phyloP scores from a whole-genome alignment of 2,113 vertebrate genomes.

The Motacilla alba region DNA sequence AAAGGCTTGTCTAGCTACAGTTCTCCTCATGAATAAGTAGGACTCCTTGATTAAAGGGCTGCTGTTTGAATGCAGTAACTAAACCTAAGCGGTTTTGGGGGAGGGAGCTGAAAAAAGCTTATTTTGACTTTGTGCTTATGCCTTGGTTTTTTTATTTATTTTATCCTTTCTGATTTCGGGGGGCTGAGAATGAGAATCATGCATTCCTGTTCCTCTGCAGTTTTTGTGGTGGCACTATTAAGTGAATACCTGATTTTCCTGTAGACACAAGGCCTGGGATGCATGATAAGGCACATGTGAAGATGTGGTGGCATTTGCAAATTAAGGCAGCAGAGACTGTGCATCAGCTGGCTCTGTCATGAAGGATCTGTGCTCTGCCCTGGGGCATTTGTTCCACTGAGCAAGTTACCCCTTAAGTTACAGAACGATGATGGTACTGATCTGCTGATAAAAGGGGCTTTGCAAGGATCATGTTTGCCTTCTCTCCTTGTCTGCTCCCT shows the following conservation, averaged over 20 bases:
- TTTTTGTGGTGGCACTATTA: neutral
- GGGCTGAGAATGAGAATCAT: neutral
- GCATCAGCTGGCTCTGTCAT: neutral
- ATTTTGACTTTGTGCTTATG: neutral
- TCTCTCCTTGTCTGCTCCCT: neutral
- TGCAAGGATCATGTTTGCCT: neutral
- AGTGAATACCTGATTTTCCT: neutral
- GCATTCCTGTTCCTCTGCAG: neutral
- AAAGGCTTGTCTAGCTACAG: conserved; percentile 33
- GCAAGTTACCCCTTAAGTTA: neutral
- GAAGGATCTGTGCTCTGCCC: neutral
- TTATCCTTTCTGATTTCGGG: neutral
- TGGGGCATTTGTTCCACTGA: neutral
- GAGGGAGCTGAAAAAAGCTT: conserved; percentile 4
- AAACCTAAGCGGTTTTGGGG: neutral
- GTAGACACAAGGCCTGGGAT: neutral
- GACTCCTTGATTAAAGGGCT: conserved; percentile 53
- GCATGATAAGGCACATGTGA: neutral
- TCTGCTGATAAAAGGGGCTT: conserved; percentile 30
- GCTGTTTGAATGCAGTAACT: conserved; percentile 18
- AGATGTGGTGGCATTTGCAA: conserved; percentile 1
- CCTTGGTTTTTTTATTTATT: neutral
- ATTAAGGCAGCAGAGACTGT: neutral
- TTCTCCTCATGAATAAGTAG: conserved; percentile 42
- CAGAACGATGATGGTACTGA: neutral